These are phyloP conservation scores for Drosophila neocordata DNA, from an alignment of 1,140 invertebrate genomes.

Conservation along the genomic window DNA sequence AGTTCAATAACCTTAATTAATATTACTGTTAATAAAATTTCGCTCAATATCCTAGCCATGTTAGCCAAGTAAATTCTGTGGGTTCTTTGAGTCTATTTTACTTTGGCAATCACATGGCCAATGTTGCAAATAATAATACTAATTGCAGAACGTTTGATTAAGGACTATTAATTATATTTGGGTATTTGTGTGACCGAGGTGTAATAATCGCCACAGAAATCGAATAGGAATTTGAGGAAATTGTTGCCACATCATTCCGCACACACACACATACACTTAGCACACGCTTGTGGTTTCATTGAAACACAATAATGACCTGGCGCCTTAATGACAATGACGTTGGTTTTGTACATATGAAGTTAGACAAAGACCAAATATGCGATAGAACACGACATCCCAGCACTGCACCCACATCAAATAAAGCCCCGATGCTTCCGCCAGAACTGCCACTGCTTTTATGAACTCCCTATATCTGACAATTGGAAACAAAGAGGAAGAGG, in stretches of 20 bases:
- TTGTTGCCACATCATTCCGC: conserved; percentile 10
- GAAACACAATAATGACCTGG: conserved; percentile 36
- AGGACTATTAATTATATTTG: conserved; percentile 5
- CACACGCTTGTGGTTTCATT: conserved; percentile 2
- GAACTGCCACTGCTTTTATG: conserved; percentile 11
- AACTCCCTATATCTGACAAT: conserved; percentile 10
- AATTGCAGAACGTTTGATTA: conserved; percentile 1
- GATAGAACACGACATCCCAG: conserved; percentile 21
- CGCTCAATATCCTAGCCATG: neutral
- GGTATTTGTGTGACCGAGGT: neutral
- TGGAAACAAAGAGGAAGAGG: neutral
- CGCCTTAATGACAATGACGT: conserved; percentile 26
- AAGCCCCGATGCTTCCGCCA: conserved; percentile 11
- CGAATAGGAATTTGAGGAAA: neutral
- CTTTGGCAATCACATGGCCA: neutral
- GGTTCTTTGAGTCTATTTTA: neutral
- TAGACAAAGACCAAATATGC: conserved; percentile 32
- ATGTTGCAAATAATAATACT: conserved; percentile 2
- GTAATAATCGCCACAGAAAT: neutral
- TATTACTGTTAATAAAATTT: neutral
- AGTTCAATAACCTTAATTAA: neutral
- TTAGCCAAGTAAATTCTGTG: neutral
- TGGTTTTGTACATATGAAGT: conserved; percentile 31
- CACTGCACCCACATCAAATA: conserved; percentile 35
- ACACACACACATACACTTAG: neutral